These are phyloP conservation scores for Phoronis australis DNA, from an alignment of 2,888 invertebrate species.

Conservation along the genomic window DNA sequence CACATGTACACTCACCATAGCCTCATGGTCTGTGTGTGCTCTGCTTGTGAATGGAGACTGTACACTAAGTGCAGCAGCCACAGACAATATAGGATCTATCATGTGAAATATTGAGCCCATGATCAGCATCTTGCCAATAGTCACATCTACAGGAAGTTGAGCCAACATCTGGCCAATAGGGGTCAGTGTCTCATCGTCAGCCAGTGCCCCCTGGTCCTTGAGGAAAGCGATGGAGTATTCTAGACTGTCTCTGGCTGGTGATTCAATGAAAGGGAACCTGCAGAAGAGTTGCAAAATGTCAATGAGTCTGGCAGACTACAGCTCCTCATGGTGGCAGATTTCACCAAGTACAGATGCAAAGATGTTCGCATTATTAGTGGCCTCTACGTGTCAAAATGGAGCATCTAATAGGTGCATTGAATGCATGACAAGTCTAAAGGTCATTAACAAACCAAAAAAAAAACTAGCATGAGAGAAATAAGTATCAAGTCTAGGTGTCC, in stretches of 20 bases:
- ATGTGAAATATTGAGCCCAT: conserved; percentile 82
- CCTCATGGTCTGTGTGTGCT: conserved; percentile 76
- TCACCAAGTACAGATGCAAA: no score
- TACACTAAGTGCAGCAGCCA: conserved; percentile 88
- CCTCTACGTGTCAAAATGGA: no score
- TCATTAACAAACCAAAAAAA: no score
- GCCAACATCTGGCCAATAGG: conserved; percentile 75
- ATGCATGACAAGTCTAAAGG: no score
- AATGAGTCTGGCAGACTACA: no score
- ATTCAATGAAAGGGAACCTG: conserved; percentile 87
- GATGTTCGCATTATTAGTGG: no score
- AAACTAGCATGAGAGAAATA: no score
- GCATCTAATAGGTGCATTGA: no score
- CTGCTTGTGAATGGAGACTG: conserved; percentile 87
- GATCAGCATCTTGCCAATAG: conserved; percentile 91
- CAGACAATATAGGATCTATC: conserved; percentile 74
- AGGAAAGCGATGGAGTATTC: conserved; percentile 81
- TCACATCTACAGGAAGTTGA: conserved; percentile 87
- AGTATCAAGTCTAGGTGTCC: no score
- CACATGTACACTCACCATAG: conserved; percentile 54
- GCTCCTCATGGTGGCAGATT: no score
- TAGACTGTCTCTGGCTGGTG: conserved; percentile 77
- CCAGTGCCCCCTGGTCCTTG: conserved; percentile 83
- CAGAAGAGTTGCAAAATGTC: conserved; percentile 4
- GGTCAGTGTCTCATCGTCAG: conserved; percentile 69